These are phyloP conservation scores for Drosophila murphyi DNA, from an alignment of 1,140 invertebrate species.

Conservation along the genomic window DNA sequence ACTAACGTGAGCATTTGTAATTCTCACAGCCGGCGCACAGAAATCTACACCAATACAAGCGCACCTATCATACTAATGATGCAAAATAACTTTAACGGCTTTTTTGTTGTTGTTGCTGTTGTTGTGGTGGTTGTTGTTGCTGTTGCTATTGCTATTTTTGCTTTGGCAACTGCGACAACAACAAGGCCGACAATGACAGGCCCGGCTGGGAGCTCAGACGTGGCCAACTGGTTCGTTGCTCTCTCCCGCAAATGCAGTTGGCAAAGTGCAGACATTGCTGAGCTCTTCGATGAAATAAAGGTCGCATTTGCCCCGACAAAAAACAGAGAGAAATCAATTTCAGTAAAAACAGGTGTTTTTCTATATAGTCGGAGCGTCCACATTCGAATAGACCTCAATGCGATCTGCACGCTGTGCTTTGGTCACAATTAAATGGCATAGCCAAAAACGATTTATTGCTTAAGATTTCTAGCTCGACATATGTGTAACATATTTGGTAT, in stretches of 20 bases:
- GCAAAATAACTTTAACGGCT: conserved; percentile 83
- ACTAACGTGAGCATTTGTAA: conserved; percentile 61
- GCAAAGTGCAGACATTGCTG: conserved; percentile 70
- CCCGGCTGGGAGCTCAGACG: conserved; percentile 47
- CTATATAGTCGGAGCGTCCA: conserved; percentile 2
- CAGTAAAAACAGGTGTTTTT: conserved; percentile 68
- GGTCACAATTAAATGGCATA: conserved; percentile 32
- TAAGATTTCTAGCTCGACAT: conserved; percentile 48
- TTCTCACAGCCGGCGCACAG: conserved; percentile 70
- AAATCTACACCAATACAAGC: conserved; percentile 73
- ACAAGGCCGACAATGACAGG: conserved; percentile 67
- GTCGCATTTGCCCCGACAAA: conserved; percentile 54
- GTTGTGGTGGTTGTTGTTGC: not conserved
- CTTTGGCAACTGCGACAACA: conserved; percentile 42
- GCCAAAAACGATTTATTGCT: conserved; percentile 67
- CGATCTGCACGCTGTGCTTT: not conserved
- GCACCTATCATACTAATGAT: conserved; percentile 82
- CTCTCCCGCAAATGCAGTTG: conserved; percentile 65
- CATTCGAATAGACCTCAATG: conserved; percentile 10
- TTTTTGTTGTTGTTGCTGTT: conserved; percentile 38
- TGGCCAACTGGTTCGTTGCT: conserved; percentile 74
- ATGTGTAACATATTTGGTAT: conserved; percentile 43
- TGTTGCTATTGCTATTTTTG: conserved; percentile 20
- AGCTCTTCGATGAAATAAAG: conserved; percentile 68
- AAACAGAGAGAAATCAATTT: conserved; percentile 43